Base-by-base conservation (phyloP, 1,140 invertebrate genomes). In the Psix sp. region DNA sequence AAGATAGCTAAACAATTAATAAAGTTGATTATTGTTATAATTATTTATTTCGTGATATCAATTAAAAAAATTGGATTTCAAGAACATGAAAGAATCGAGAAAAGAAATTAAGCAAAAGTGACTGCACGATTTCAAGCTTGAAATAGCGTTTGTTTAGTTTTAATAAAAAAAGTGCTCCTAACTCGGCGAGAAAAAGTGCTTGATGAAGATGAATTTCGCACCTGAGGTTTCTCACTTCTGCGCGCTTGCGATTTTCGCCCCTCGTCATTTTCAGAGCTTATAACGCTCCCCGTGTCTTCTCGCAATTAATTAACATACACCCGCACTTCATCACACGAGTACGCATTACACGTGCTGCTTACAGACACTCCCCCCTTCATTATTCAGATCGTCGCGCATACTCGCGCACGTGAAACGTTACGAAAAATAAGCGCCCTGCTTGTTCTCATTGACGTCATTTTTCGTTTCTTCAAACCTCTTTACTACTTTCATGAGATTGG, bases 151-250 rank as follows among this genome's bases (percentile, higher is more conserved):
- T 71, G 60, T 71, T 59, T 71, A 48, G 26, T 51, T 75, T 62
- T 60, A 56, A 74, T 74, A 68, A 72, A 76, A 59, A 72, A 59
- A n/a, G 59, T 77, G 62, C 57, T 56, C 74, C 71, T 62, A 66
- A 60, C 74, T 45, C 52, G 72, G 63, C 46, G 45, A 72, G 56
- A 81, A 79, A 82, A 81, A 81, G 77, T 68, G 72, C 46, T 71
- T 65, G 62, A 75, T 80, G 78, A 76, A 77, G 77, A 78, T 78
- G 77, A 80, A 77, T 80, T 81, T 82, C 78, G 78, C 81, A 82
- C 82, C 81, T 82, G 60, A 72, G 77, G 56, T 70, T 81, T 57
- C 49, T 54, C 59, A 60, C 36, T 43, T 51, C 39, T 46, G 54
- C 54, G 51, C 29, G 51, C 26, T 67, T 49, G 38, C 38, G 15